Evolutionary conservation across 35 echinoderm and acorn worm genomes (phyloP), one percentile per base, ranked within the genome.

Genomic region (Lytechinus pictus): DNA sequence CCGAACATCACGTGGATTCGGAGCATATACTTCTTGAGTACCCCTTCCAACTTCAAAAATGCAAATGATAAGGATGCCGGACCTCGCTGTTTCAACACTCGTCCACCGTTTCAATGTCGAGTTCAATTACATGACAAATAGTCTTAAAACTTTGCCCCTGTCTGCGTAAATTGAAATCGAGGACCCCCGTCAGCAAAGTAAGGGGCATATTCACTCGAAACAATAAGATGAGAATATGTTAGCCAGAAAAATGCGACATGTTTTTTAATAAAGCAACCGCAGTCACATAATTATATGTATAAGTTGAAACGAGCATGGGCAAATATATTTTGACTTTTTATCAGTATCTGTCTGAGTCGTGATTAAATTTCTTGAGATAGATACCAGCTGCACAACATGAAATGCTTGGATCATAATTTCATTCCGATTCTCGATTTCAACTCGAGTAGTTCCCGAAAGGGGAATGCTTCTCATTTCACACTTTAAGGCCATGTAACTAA

Each of bases 51-150:
- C 87, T 24, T 53, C 28, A 53, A 89, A 89, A 33, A 89, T 89
- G 87, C 87, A 89, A 12, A 52, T 53, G 2, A 19, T 6, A 53
- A 89, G 87, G 87, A 89, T 33, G 87, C 28, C 13, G 52, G 87
- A 89, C 87, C 87, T 24, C 87, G 10, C 87, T 33, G 9, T 89
- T 33, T 89, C 87, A 89, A 89, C 52, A 89, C 87, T 89, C 87
- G 19, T 19, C 61, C 61, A 71, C 28, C 51, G 52, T 33, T 89
- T 89, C 87, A 89, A 89, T 89, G 87, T 89, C 87, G 87, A 53
- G 87, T 53, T 89, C 87, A 53, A 89, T 89, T 89, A 89, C 12
- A 89, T 52, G 87, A 53, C 52, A 89, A 89, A 89, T 53, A 89
- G 28, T 89, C 28, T 89, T 0, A 13, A 89, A 89, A 44, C 87